These are phyloP conservation scores for Catamblyrhynchus diadema DNA, from an alignment of 2,797 vertebrate genomes.

Conservation along the genomic window DNA sequence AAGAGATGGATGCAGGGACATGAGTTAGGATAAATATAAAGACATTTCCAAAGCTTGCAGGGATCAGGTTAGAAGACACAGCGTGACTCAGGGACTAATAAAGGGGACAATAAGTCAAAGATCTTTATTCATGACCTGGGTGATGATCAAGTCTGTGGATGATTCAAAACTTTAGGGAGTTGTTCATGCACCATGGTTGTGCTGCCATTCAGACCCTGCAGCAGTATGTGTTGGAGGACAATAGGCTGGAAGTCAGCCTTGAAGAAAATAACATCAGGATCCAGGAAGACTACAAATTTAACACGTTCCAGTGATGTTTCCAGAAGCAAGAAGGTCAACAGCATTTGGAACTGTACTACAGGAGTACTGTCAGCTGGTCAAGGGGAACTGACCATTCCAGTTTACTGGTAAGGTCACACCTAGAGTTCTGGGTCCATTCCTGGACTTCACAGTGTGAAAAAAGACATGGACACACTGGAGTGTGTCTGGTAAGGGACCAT, in stretches of 20 bases:
- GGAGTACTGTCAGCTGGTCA: not conserved
- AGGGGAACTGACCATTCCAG: not conserved
- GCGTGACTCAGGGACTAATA: not conserved
- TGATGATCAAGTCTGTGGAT: not conserved
- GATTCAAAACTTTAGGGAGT: not conserved
- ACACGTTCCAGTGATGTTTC: not conserved
- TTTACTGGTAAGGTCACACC: not conserved
- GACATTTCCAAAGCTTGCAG: not conserved
- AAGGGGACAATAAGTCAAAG: fast-evolving
- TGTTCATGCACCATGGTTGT: not conserved
- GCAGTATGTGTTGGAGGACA: not conserved
- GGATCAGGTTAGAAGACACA: not conserved
- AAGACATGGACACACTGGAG: too few species aligned
- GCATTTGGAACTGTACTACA: not conserved
- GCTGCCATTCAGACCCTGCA: not conserved
- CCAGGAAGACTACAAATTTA: not conserved
- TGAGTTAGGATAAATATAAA: not conserved
- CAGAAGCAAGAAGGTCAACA: not conserved
- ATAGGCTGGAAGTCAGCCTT: not conserved
- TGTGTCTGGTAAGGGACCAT: not conserved
- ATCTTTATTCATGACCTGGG: not conserved
- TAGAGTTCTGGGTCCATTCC: not conserved
- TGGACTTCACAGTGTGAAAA: not conserved
- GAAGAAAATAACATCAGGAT: fast-evolving
- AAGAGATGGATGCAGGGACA: fast-evolving